Evolutionary conservation across 2,113 vertebrate species (phyloP).

Genomic region (Pristiophorus japonicus): DNA sequence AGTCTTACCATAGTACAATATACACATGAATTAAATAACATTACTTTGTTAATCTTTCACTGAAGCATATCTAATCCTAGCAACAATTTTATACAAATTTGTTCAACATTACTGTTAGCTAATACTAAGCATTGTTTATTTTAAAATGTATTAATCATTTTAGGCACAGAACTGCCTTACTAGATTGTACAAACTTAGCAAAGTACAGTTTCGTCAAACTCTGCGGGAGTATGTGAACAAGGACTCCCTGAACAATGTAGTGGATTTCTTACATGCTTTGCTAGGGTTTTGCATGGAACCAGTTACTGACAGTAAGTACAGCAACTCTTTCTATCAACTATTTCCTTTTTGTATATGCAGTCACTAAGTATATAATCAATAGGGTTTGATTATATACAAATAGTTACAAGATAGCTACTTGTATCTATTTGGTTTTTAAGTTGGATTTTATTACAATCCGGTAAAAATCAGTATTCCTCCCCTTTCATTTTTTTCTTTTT

Average conservation of each 20-base stretch:
- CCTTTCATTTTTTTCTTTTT: background rate
- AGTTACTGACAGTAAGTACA: conserved; percentile 90
- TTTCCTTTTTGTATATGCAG: background rate
- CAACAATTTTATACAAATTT: background rate
- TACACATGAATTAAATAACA: background rate
- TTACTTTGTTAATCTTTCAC: background rate
- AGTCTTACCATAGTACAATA: background rate
- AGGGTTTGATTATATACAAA: background rate
- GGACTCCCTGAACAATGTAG: conserved; percentile 97
- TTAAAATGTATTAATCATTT: conserved; percentile 20
- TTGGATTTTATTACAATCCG: background rate
- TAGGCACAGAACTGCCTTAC: conserved; percentile 96
- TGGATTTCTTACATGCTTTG: conserved; percentile 97
- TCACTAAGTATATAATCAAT: background rate
- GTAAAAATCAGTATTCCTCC: background rate
- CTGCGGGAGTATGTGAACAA: conserved; percentile 97
- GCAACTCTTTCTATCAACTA: background rate
- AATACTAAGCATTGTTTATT: background rate
- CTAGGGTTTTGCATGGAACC: conserved; percentile 99
- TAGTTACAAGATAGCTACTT: background rate
- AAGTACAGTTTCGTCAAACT: conserved; percentile 90
- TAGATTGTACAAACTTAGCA: conserved; percentile 92
- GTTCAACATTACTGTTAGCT: background rate
- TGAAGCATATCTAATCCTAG: background rate
- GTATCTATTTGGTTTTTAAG: background rate